Evolutionary conservation across 2,113 vertebrate genomes (phyloP), one percentile per base, ranked within the genome.

Genomic region (Macroglossus sobrinus): DNA sequence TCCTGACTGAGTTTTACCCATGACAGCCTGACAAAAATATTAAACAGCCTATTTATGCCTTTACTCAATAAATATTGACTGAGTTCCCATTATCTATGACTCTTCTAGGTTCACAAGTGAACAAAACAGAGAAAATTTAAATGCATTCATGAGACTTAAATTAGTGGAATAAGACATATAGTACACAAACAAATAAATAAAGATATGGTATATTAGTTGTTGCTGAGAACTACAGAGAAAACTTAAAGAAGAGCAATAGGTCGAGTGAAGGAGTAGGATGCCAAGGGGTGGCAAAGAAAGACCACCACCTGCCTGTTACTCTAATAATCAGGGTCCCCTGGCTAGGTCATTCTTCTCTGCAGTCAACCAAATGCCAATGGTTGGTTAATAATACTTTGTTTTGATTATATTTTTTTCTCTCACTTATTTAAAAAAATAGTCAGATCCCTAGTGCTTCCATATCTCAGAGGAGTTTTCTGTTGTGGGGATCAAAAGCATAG

Each of bases 81-180:
- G 55, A 93, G 35, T 35, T 80, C 19, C 61, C 75, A 33, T 84
- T 84, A 40, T 72, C 59, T 95, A n/a, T 69, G 26, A 76, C 1
- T 63, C 38, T 89, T 93, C 35, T 69, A 71, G 72, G 4, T 40
- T 84, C 47, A 69, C 11, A 43, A 71, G n/a, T 93, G 59, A 80
- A 80, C 45, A 95, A 95, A 97, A 84, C 16, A 71, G 61, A 89
- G 13, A 68, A 92, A 92, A 88, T 53, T 57, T 28, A 92, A 28
- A 35, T 95, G 30, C 8, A 11, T 4, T 78, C 24, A 18, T 76
- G 30, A 22, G 35, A 87, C 71, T 91, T 93, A 87, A 89, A 50
- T 85, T 93, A 66, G 47, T 45, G 28, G 33, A 64, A 16, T 74
- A 85, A 61, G 38, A 90, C 59, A 53, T 10, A 1, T 30, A 63